phyloP scores from a whole-genome alignment of 2,888 invertebrate species.

The Macaria liturata region DNA sequence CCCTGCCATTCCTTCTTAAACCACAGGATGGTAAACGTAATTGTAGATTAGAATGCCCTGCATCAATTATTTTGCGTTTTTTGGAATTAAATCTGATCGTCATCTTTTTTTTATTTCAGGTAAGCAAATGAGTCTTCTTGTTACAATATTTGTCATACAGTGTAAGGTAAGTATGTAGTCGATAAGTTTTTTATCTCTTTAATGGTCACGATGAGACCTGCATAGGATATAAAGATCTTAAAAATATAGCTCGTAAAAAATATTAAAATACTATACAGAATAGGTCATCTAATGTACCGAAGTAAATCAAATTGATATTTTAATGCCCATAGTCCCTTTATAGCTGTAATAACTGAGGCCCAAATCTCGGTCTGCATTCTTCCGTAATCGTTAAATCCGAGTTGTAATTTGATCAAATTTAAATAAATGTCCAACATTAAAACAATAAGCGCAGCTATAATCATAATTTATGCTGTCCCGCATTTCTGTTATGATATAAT shows the following conservation, averaged over 20 bases:
- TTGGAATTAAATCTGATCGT: slow-evolving; percentile 22
- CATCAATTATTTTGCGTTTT: slow-evolving; percentile 15
- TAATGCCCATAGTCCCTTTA: slow-evolving; percentile 29
- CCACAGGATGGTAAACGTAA: slow-evolving; percentile 29
- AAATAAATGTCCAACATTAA: slow-evolving; percentile 54
- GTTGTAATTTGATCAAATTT: slow-evolving; percentile 62
- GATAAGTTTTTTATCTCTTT: slow-evolving; percentile 8
- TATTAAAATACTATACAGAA: background rate
- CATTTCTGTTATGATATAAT: slow-evolving; percentile 40
- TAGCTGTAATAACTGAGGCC: slow-evolving; percentile 31
- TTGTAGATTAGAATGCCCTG: slow-evolving; percentile 24
- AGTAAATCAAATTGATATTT: slow-evolving; percentile 34
- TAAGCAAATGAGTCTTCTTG: slow-evolving; percentile 43
- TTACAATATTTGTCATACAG: slow-evolving; percentile 32
- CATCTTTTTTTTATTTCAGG: slow-evolving; percentile 51
- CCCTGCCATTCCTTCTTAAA: slow-evolving; percentile 34
- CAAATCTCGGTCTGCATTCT: slow-evolving; percentile 38
- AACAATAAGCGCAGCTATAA: slow-evolving; percentile 47
- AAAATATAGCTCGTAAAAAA: no score
- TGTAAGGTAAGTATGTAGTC: slow-evolving; percentile 41
- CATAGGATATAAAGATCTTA: background rate
- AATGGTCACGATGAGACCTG: slow-evolving; percentile 5
- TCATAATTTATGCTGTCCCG: slow-evolving; percentile 47
- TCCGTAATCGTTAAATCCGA: slow-evolving; percentile 44
- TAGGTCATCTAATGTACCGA: slow-evolving; percentile 14